phyloP scores from a whole-genome alignment of 1,140 invertebrate species.

The Caerostris extrusa region DNA sequence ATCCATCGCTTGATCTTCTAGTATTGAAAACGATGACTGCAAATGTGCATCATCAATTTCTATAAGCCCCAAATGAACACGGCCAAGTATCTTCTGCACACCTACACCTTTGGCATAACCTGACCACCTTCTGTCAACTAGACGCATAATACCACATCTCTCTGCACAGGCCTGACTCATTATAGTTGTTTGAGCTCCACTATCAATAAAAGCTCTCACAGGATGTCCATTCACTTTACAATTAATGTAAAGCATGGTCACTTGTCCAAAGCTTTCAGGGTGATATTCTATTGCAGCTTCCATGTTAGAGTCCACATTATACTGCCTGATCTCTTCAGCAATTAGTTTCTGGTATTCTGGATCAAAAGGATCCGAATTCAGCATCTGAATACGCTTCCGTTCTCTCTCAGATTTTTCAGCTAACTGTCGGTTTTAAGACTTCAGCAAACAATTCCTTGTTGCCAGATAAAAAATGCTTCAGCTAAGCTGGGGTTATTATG shows the following conservation, averaged over 20 bases:
- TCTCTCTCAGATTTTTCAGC: conserved; percentile 90
- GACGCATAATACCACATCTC: conserved; percentile 96
- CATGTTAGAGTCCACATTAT: conserved; percentile 99
- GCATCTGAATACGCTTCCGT: conserved; percentile 91
- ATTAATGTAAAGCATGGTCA: conserved; percentile 98
- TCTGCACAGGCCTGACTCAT: conserved; percentile 95
- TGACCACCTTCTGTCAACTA: conserved; percentile 96
- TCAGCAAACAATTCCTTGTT: conserved; percentile 91
- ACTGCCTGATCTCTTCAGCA: conserved; percentile 95
- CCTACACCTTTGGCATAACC: conserved; percentile 98
- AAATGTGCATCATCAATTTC: conserved; percentile 96
- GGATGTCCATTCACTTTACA: conserved; percentile 97
- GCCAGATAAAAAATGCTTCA: conserved; percentile 92
- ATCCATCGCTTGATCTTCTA: conserved; percentile 98
- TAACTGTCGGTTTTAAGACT: conserved; percentile 89
- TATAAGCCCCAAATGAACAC: conserved; percentile 97
- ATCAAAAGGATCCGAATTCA: conserved; percentile 97
- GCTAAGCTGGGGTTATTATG: conserved; percentile 96
- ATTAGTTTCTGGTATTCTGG: conserved; percentile 96
- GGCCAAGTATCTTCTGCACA: conserved; percentile 96
- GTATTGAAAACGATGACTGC: conserved; percentile 97
- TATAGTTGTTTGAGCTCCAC: conserved; percentile 96
- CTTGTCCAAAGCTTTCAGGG: conserved; percentile 98
- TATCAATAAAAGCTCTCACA: conserved; percentile 99
- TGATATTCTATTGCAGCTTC: conserved; percentile 99